A percentile compares a stretch with the other conserved stretches of the same genome.
phyloP scores from a whole-genome alignment of 2,888 invertebrate genomes.

The Acanthopleura granulata region DNA sequence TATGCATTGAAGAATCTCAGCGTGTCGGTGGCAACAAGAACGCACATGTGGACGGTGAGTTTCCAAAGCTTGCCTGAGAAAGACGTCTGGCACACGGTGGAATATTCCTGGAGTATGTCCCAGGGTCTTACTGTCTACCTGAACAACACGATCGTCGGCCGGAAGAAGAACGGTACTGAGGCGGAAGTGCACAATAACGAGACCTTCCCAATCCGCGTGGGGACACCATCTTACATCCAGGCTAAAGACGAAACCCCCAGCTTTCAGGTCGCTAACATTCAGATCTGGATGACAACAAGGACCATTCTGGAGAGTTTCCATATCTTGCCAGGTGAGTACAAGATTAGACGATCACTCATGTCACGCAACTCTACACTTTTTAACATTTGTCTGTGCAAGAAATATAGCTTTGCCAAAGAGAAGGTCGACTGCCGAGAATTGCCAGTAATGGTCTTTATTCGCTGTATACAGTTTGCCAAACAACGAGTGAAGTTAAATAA shows the following conservation, averaged over 20 bases:
- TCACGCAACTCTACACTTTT: too few relatives aligned
- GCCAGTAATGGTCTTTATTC: too few relatives aligned
- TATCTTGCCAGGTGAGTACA: neutral
- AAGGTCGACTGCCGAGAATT: too few relatives aligned
- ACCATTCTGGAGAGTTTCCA: conserved; percentile 4
- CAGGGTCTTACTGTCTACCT: conserved; percentile 38
- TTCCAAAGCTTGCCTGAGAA: neutral
- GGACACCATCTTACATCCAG: neutral
- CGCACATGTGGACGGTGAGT: neutral
- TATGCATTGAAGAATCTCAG: conserved; percentile 27
- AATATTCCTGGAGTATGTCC: conserved; percentile 44
- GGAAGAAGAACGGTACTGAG: neutral
- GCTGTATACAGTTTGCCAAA: too few relatives aligned
- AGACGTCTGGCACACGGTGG: conserved; percentile 25
- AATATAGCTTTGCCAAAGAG: too few relatives aligned
- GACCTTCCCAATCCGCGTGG: neutral
- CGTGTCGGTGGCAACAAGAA: conserved; percentile 29
- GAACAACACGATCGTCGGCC: conserved; percentile 23
- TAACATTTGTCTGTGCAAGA: too few relatives aligned
- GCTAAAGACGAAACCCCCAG: neutral
- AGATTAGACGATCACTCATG: too few relatives aligned
- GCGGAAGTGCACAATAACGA: neutral
- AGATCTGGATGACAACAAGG: neutral
- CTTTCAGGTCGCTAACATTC: neutral
- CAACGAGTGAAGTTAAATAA: too few relatives aligned